Conservation (phyloP, 2,888 invertebrate species). For the Nomada fucata region DNA sequence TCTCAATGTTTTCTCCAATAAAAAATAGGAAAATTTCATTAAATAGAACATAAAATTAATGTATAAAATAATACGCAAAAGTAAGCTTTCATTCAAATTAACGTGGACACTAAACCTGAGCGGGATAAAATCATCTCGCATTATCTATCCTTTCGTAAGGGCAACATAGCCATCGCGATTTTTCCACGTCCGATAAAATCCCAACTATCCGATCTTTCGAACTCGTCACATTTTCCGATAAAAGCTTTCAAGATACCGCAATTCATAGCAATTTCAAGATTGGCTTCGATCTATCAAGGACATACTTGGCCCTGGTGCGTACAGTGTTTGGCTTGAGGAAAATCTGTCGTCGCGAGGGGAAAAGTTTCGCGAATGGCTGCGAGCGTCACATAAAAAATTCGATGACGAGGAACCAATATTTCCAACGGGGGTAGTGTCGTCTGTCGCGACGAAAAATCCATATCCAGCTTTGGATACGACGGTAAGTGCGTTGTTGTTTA, state of each 20-base stretch:
- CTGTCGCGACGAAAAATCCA: constrained; percentile 16
- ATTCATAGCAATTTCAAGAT: constrained; percentile 71
- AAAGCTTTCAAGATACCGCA: not conserved
- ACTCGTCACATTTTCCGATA: not conserved
- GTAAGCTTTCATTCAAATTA: not conserved
- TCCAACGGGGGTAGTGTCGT: not conserved
- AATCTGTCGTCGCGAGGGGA: constrained; percentile 64
- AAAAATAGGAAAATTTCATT: too few relatives aligned
- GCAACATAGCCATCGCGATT: too few relatives aligned
- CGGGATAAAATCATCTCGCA: too few relatives aligned
- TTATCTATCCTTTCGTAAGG: too few relatives aligned
- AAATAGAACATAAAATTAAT: too few relatives aligned
- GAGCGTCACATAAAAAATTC: not conserved
- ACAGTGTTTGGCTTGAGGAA: constrained; percentile 70
- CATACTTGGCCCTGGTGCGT: constrained; percentile 67
- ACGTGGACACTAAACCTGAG: not conserved
- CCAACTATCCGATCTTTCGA: not conserved
- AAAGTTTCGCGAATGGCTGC: constrained; percentile 71
- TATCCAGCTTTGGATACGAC: constrained; percentile 9
- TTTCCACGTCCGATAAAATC: too few relatives aligned
- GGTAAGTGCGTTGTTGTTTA: constrained; percentile 13
- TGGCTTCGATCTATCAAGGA: constrained; percentile 73
- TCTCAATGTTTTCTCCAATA: too few relatives aligned
- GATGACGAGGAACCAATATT: constrained; percentile 5
- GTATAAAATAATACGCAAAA: not conserved